A percentile compares a stretch with the other conserved stretches of the same genome.
Evolutionary conservation across 2,888 invertebrate species (phyloP).

Genomic region (Agelastica alni): DNA sequence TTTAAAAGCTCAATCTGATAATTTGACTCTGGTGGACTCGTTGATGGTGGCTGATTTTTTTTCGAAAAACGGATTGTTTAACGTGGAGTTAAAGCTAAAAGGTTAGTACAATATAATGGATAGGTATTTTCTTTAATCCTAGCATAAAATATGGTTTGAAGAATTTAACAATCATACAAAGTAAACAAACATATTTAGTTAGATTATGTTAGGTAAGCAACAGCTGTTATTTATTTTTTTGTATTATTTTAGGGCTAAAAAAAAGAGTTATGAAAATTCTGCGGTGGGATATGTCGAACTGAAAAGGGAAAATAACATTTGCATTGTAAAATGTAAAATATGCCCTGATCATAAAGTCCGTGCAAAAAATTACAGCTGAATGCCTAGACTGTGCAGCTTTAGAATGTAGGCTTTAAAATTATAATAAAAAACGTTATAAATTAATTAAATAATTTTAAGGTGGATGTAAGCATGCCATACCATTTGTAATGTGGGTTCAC

Average conservation of each 20-base stretch:
- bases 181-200: conserved; percentile 3
- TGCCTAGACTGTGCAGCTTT: too few relatives aligned
- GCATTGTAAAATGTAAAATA: not conserved
- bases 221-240: not conserved
- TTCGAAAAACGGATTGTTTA: not conserved
- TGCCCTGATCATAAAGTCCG: not conserved
- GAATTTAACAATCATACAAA: not conserved
- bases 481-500: too few relatives aligned
- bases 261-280: not conserved
- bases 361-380: too few relatives aligned
- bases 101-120: too few relatives aligned
- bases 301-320: not conserved
- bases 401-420: too few relatives aligned
- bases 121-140: too few relatives aligned
- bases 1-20: not conserved
- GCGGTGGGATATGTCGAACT: not conserved
- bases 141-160: not conserved
- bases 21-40: not conserved
- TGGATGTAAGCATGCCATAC: too few relatives aligned
- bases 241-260: not conserved
- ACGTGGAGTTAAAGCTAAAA: not conserved
- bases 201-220: conserved; percentile 4
- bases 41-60: too few relatives aligned
- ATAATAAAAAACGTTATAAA: too few relatives aligned
- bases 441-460: too few relatives aligned